A percentile compares a stretch with the other conserved stretches of the same genome.
Conservation (phyloP, 2,113 vertebrate genomes). For the Hydropotes inermis region DNA sequence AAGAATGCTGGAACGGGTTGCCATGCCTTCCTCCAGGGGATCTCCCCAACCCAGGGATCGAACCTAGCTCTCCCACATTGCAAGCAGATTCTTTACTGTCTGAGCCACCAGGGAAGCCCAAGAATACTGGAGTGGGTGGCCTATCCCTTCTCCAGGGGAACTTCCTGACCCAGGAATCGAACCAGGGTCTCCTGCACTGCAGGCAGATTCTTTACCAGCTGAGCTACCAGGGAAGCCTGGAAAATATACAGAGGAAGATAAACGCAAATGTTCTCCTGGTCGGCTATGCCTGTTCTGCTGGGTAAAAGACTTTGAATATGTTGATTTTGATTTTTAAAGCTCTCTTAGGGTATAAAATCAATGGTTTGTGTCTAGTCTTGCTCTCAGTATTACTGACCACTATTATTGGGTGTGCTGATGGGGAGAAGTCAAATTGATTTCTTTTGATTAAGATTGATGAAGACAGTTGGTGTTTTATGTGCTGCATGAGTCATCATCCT, state of each 20-base stretch:
- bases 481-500: neutral
- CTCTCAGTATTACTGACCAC: neutral
- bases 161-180: neutral
- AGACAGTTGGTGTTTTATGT: neutral
- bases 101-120: neutral
- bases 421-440: neutral
- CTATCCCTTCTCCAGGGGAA: neutral
- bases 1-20: neutral
- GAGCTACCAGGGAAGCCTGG: neutral
- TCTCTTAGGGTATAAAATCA: neutral
- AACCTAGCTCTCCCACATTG: neutral
- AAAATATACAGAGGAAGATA: neutral
- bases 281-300: neutral
- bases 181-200: neutral
- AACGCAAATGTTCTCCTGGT: neutral
- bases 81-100: neutral
- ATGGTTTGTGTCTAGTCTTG: neutral
- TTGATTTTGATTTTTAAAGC: conserved; percentile 16
- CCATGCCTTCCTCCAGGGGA: neutral
- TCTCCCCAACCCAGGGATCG: neutral
- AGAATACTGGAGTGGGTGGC: neutral
- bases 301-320: neutral
- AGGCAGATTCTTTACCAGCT: neutral
- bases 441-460: neutral
- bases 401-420: neutral